Base-by-base conservation (phyloP, 2,797 vertebrate genomes). In the Melanotaenia parkinsoni region DNA sequence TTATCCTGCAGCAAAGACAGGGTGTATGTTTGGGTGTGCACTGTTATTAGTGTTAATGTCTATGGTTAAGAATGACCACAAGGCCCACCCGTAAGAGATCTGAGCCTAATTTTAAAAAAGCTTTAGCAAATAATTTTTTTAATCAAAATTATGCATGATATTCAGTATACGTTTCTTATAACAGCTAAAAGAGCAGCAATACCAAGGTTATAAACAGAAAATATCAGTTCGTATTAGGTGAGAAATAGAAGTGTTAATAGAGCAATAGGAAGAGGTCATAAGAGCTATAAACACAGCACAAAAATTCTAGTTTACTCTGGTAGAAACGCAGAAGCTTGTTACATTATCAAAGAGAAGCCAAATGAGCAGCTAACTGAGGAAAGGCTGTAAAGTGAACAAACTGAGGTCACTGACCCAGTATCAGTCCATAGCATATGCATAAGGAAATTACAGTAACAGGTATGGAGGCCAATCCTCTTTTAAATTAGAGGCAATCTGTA, bases 21-120 rank as follows among this genome's bases (percentile, higher is more conserved):
- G 68, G 86, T 70, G 79, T 71, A 76, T 38, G 54, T 76, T 22
- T 81, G 70, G 5, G 58, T 67, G 67, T 50, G 59, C 16, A 50
- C 74, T 84, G 70, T 82, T 63, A 86, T 86, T 86, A 85, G 50
- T 58, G 63, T 50, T 82, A 88, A 89, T 83, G 80, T 78, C 83
- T 83, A 22, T 88, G 74, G 82, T 90, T 80, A 78, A 62, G 62
- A 67, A 32, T 65, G 78, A 70, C 66, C 77, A 74, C 38, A 70
- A 77, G 70, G 70, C 64, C 59, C 70, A 56, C 71, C 74, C 64
- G 73, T 57, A 40, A 61, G 11, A 40, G n/a, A 20, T 59, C 59
- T 22, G n/a, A 60, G 70, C 3, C 33, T 3, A 1, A 56, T 38
- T 63, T 7, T 33, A 16, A 71, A 35, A 12, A 61, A 72, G 38